Evolutionary conservation across 2,888 invertebrate genomes (phyloP).

Genomic region (Drosophila pseudotakahashii): DNA sequence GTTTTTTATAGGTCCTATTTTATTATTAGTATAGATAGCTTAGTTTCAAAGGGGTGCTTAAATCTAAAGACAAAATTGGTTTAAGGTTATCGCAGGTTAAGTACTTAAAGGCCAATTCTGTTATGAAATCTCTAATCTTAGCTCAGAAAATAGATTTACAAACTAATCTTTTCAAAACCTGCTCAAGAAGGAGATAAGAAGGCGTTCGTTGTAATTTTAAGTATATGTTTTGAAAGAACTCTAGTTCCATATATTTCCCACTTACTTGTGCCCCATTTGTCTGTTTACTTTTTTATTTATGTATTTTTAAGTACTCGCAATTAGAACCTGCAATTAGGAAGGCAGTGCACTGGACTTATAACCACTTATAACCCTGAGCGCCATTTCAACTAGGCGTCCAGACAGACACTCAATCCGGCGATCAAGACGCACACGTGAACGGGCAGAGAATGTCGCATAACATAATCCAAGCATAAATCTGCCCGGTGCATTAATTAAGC

Average conservation of each 20-base stretch:
- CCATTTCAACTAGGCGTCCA: conserved; percentile 43
- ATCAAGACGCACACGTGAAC: conserved; percentile 40
- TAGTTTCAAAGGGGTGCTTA: no score
- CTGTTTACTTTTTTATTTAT: conserved; percentile 1
- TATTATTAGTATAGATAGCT: no score
- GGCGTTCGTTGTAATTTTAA: not conserved
- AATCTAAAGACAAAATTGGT: no score
- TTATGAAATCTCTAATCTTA: not conserved
- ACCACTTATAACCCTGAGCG: conserved; percentile 38
- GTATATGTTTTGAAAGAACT: not conserved
- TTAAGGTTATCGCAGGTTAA: not conserved
- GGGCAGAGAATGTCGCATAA: conserved; percentile 11
- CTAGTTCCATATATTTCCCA: not conserved
- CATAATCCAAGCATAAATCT: conserved; percentile 49
- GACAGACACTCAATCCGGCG: conserved; percentile 41
- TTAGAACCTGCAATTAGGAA: conserved; percentile 28
- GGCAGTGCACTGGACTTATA: conserved; percentile 18
- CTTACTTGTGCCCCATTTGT: not conserved
- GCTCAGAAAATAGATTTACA: not conserved
- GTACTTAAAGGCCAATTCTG: not conserved
- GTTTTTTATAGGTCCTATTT: no score
- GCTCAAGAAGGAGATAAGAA: no score
- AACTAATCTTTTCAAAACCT: no score
- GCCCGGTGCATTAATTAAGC: conserved; percentile 72
- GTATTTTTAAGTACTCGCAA: conserved; percentile 8